Evolutionary conservation across 2,113 vertebrate genomes (phyloP).

Genomic region (Apodemus speciosus): DNA sequence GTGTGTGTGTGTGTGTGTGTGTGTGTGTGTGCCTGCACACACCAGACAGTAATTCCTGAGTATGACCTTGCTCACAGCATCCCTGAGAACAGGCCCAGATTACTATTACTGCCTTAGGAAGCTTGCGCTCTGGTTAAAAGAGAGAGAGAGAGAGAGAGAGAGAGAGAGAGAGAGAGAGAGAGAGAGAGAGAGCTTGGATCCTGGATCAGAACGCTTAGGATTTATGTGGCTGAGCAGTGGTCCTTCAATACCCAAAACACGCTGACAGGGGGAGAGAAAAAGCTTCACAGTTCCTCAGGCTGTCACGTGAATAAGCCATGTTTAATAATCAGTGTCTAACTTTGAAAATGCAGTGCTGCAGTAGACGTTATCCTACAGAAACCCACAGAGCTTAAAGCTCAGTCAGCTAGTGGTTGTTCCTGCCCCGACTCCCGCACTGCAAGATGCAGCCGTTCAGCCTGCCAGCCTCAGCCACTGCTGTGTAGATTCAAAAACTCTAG

Average conservation of each 20-base stretch:
- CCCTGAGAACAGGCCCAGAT: no score
- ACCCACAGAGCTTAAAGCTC: no score
- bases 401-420: rapidly evolving
- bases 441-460: rapidly evolving
- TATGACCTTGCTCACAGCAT: no score
- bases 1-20: no score
- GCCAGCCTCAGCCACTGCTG: rapidly evolving
- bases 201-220: no score
- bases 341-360: background rate
- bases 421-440: background rate
- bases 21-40: no score
- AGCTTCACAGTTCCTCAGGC: background rate
- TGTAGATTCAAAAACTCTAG: background rate
- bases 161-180: no score
- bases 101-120: no score
- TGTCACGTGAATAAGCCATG: background rate
- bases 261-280: background rate
- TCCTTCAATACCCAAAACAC: background rate
- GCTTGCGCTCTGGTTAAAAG: no score
- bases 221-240: rapidly evolving
- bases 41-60: no score
- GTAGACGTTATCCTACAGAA: background rate
- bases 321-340: background rate
- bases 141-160: no score
- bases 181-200: no score